phyloP scores from a whole-genome alignment of 1,140 invertebrate genomes.

The Rhopalosiphum padi region DNA sequence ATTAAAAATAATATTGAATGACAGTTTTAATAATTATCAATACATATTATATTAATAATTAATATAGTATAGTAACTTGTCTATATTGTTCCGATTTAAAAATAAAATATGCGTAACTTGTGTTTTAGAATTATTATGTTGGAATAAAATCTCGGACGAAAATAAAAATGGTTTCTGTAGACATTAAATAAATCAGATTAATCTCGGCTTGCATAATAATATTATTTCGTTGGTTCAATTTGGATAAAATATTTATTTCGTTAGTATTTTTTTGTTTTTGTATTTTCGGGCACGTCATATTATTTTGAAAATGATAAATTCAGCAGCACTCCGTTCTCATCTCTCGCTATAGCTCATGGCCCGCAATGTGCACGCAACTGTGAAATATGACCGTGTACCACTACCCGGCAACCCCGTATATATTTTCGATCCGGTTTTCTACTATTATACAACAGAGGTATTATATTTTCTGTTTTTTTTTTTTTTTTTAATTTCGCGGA shows the following conservation, averaged over 20 bases:
- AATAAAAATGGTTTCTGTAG: slow-evolving; percentile 9
- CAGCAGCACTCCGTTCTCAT: not conserved
- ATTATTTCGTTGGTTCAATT: not conserved
- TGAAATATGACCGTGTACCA: slow-evolving; percentile 54
- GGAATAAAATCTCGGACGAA: not conserved
- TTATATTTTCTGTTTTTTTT: slow-evolving; percentile 50
- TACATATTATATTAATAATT: not conserved
- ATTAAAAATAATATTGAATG: not conserved
- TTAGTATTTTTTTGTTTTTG: not conserved
- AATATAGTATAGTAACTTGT: not conserved
- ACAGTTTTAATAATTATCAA: not conserved
- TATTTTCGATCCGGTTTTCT: slow-evolving; percentile 54
- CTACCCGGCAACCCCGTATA: slow-evolving; percentile 17
- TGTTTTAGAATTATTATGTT: not conserved
- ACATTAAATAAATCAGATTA: slow-evolving; percentile 38
- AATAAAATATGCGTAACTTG: not conserved
- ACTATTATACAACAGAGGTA: slow-evolving; percentile 38
- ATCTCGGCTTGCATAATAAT: slow-evolving; percentile 4
- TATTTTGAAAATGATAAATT: slow-evolving; percentile 55
- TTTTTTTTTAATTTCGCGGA: slow-evolving; percentile 56
- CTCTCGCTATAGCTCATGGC: slow-evolving; percentile 16
- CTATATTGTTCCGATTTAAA: not conserved
- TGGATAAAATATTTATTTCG: slow-evolving; percentile 26
- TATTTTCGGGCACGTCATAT: slow-evolving; percentile 29
- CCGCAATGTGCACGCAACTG: slow-evolving; percentile 51